Conservation (phyloP, 35 echinoderm and acorn worm genomes). For the Strongylocentrotus purpuratus region DNA sequence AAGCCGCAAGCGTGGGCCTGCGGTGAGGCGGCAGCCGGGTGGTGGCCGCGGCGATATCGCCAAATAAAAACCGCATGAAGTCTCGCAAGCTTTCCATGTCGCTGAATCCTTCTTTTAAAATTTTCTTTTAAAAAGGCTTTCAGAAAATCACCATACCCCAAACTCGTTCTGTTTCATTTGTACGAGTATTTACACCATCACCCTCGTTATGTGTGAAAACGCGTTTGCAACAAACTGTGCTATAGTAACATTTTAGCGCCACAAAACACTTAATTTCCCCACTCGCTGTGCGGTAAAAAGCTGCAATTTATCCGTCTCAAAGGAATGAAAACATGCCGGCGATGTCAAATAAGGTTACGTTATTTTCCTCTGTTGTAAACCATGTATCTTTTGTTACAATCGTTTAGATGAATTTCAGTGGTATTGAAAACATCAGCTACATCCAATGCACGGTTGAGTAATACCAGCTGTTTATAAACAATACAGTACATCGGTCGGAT, state of each 20-base stretch:
- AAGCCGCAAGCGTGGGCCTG: not conserved
- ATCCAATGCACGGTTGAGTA: not conserved
- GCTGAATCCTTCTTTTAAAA: not conserved
- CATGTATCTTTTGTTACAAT: not conserved
- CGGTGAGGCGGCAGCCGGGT: constrained; percentile 1
- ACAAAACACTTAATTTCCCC: not conserved
- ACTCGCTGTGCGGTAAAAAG: not conserved
- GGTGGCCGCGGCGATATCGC: not conserved
- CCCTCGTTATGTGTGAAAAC: not conserved
- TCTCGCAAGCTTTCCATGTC: not conserved
- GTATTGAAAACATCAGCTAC: not conserved
- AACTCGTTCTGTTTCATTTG: not conserved
- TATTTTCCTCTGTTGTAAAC: not conserved
- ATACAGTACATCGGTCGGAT: not conserved
- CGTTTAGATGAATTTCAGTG: not conserved
- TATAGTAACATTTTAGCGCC: not conserved
- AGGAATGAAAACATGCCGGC: not conserved
- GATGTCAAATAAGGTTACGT: not conserved
- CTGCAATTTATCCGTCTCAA: not conserved
- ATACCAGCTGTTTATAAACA: not conserved
- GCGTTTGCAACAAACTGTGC: not conserved
- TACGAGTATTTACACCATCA: not conserved
- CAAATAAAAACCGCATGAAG: not conserved
- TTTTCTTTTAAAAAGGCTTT: not conserved
- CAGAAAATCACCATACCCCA: not conserved